These are phyloP conservation scores for Agelaius tricolor DNA, from an alignment of 2,113 vertebrate species.

Conservation along the genomic window DNA sequence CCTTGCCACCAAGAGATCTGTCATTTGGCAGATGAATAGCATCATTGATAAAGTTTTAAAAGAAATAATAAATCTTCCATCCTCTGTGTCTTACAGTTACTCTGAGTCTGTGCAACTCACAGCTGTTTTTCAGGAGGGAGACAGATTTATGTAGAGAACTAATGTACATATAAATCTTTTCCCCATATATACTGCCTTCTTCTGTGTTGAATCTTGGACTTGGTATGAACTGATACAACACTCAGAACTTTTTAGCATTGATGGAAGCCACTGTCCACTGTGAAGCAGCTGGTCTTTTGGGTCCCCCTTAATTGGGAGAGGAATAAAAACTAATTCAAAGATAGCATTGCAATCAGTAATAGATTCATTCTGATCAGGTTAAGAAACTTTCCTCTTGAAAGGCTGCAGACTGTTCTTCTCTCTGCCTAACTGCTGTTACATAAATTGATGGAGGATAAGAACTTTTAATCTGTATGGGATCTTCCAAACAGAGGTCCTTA, in stretches of 20 bases:
- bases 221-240: background rate
- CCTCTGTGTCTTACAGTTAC: background rate
- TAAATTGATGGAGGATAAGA: background rate
- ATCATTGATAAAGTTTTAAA: background rate
- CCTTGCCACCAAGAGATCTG: background rate
- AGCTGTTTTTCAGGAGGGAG: conserved; percentile 3
- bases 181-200: background rate
- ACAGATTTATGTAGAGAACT: background rate
- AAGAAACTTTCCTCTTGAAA: background rate
- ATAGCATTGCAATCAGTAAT: background rate
- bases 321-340: background rate
- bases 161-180: background rate
- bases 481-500: background rate
- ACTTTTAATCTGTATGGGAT: background rate
- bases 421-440: background rate
- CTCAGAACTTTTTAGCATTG: background rate
- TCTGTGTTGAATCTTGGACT: background rate
- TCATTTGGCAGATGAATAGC: background rate
- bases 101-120: background rate
- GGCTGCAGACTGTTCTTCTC: background rate
- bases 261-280: background rate
- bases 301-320: background rate
- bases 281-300: background rate
- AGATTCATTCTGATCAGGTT: background rate
- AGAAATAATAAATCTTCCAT: conserved; percentile 13